phyloP scores from a whole-genome alignment of 2,888 invertebrate genomes.

The Philaethria dido region DNA sequence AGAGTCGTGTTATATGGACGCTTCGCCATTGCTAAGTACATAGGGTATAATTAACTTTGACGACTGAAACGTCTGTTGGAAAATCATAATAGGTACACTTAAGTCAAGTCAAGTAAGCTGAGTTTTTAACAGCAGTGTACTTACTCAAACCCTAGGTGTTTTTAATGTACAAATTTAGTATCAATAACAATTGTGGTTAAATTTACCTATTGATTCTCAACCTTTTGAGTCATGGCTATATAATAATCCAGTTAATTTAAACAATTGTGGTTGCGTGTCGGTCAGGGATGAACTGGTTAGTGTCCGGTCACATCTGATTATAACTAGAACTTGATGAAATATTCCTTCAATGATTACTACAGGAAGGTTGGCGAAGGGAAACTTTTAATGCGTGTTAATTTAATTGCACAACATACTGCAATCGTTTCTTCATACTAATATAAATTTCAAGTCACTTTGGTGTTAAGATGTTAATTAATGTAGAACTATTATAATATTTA shows the following conservation, averaged over 20 bases:
- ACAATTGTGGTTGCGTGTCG: conserved; percentile 29
- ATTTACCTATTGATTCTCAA: conserved; percentile 9
- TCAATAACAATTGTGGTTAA: too few species aligned
- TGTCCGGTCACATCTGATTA: conserved; percentile 10
- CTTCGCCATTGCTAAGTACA: too few species aligned
- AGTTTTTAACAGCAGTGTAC: background rate
- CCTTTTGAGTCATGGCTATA: conserved; percentile 17
- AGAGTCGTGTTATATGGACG: too few species aligned
- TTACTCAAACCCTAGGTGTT: too few species aligned
- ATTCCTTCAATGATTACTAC: conserved; percentile 21
- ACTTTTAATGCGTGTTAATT: background rate
- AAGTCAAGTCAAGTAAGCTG: background rate
- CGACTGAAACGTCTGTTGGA: too few species aligned
- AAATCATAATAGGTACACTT: too few species aligned
- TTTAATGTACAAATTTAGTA: background rate
- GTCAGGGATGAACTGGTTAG: conserved; percentile 13
- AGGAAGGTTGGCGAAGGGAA: conserved; percentile 11
- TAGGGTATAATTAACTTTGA: too few species aligned
- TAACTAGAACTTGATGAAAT: conserved; percentile 28
- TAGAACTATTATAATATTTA: too few species aligned
- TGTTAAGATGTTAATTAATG: too few species aligned
- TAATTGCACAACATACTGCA: background rate
- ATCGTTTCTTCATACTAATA: background rate
- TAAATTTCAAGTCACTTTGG: too few species aligned
- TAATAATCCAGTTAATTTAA: conserved; percentile 23